Evolutionary conservation across 2,888 invertebrate species (phyloP).

Genomic region (Noctua fimbriata): DNA sequence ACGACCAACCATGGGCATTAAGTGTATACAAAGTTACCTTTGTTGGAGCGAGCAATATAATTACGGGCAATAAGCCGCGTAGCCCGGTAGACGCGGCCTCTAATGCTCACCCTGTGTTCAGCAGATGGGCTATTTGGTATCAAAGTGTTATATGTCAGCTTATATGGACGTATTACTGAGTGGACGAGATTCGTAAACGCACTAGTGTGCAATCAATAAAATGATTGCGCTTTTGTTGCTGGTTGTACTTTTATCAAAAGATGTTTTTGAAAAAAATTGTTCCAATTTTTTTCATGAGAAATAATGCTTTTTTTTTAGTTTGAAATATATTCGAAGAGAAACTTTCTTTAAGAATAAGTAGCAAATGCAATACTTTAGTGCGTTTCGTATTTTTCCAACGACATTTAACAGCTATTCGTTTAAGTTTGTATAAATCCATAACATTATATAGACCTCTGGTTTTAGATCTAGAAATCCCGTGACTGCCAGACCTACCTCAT

Average conservation of each 20-base stretch:
- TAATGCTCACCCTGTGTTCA: constrained; percentile 80
- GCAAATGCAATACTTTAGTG: too few relatives aligned
- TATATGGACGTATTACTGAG: constrained; percentile 11
- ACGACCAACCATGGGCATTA: constrained; percentile 53
- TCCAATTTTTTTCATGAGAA: neutral
- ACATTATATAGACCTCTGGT: neutral
- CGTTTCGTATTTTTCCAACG: neutral
- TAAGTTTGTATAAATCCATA: neutral
- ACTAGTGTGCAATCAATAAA: neutral
- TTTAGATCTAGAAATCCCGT: neutral
- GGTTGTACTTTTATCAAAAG: constrained; percentile 11
- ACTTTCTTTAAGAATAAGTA: neutral
- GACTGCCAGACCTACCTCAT: too few relatives aligned
- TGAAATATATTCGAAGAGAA: neutral
- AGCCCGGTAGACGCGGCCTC: constrained; percentile 71
- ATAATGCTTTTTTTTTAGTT: neutral
- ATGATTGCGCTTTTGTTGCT: constrained; percentile 3
- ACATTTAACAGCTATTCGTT: neutral
- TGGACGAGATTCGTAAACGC: neutral
- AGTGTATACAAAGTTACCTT: constrained; percentile 80
- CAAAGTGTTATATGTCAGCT: constrained; percentile 21
- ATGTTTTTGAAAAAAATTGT: neutral
- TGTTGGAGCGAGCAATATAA: constrained; percentile 80
- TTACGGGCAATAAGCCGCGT: constrained; percentile 78
- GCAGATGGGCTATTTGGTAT: constrained; percentile 47